Percentiles rank a stretch among this genome's conserved stretches.
Conservation (phyloP, 2,113 vertebrate genomes). For the Oncorhynchus masou region DNA sequence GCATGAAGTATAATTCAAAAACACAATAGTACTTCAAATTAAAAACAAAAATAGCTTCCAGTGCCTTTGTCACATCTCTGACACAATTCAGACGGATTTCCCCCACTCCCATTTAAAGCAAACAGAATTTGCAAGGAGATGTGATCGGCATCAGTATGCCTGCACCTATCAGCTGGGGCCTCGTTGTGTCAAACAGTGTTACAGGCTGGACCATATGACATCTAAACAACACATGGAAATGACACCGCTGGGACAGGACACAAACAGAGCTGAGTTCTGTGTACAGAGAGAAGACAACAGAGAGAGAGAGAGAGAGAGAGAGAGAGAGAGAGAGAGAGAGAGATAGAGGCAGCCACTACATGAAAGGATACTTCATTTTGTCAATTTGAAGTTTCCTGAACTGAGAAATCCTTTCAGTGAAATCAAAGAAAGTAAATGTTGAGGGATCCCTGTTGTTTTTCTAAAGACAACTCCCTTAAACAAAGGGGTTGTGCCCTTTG, state of each 20-base stretch:
- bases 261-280: not conserved
- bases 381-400: not conserved
- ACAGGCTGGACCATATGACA: conserved; percentile 50
- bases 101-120: not conserved
- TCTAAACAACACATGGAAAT: conserved; percentile 53
- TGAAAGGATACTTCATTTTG: no score
- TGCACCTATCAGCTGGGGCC: conserved; percentile 51
- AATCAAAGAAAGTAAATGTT: not conserved
- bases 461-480: not conserved
- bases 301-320: not conserved
- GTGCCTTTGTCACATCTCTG: no score
- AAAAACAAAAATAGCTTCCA: not conserved
- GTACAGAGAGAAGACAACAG: no score
- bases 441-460: not conserved
- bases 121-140: conserved; percentile 30
- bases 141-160: conserved; percentile 47
- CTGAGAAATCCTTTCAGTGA: not conserved
- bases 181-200: conserved; percentile 27
- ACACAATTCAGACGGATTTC: not conserved
- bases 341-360: not conserved
- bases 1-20: not conserved
- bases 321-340: not conserved
- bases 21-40: not conserved
- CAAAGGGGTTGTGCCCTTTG: no score
- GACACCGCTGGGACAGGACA: conserved; percentile 24